Conservation (phyloP, 2,797 vertebrate genomes). For the Mus caroli region DNA sequence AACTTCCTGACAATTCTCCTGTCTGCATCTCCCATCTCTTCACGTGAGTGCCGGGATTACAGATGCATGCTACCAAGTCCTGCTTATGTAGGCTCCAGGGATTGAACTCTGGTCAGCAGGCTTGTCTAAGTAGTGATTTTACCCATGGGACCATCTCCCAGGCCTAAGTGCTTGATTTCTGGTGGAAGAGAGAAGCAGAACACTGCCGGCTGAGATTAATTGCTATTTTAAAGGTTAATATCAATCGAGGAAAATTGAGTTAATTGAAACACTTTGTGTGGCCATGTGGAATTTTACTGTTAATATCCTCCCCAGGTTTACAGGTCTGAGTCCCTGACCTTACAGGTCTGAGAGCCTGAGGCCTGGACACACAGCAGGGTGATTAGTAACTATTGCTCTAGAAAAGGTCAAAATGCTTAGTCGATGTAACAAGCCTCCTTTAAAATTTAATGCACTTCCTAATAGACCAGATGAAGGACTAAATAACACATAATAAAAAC, state of each 20-base stretch:
- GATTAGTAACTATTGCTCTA: constrained; percentile 64
- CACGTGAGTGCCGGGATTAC: background rate
- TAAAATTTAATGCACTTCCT: constrained; percentile 56
- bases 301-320: constrained; percentile 66
- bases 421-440: constrained; percentile 28
- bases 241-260: constrained; percentile 53
- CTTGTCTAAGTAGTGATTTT: background rate
- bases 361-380: constrained; percentile 56
- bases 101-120: background rate
- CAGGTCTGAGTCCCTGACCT: constrained; percentile 56
- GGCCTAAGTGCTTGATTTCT: constrained; percentile 32
- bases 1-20: background rate
- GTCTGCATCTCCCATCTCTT: background rate
- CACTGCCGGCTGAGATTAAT: background rate
- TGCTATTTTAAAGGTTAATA: constrained; percentile 63
- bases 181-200: constrained; percentile 29
- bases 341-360: constrained; percentile 51
- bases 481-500: constrained; percentile 38
- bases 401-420: constrained; percentile 58
- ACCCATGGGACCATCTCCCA: background rate
- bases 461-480: background rate
- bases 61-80: background rate
- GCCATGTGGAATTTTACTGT: constrained; percentile 66
- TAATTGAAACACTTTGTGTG: constrained; percentile 64
- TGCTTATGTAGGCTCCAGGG: background rate